Base-by-base conservation (phyloP, 2,888 invertebrate genomes). In the Clanis bilineata region DNA sequence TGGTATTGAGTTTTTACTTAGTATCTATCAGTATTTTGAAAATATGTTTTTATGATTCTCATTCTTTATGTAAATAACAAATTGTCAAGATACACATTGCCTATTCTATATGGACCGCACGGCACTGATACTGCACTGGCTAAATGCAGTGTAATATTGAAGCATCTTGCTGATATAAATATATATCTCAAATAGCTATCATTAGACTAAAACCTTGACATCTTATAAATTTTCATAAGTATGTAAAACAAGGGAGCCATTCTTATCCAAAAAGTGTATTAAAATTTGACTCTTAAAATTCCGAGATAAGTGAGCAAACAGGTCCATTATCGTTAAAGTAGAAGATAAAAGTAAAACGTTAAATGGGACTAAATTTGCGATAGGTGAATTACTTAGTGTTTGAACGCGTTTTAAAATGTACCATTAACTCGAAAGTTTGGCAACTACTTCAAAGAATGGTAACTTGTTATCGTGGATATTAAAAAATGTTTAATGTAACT, bases 261-360 rank as follows among this genome's bases (percentile, higher is more conserved):
- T 45, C 45, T 45, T 45, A 23, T 45, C 28, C 28, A 51, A 51
- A 51, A 51, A 25, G 7, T 10, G 15, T 51, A 51, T 51, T 51
- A 51, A 51, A 51, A 32, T 32, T 51, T 51, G 18, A 18, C 51
- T 32, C 28, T 32, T 18, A 51, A 51, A 51, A 32, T 51, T 51
- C 28, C 32, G 5, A 32, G 51, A 32, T 51, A 51, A 32, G 28
- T 32, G 28, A 32, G 10, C 28, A n/a, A 15, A 9, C 0, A 4
- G 18, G 10, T 3, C 51, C 51, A 51, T 51, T 51, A 51, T 51
- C 51, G 21, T 51, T 32, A 51, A 51, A 51, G 51, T 51, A 28
- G 7, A 7, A 51, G 18, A 51, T 51, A 51, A 51, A 51, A 51
- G 28, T 18, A 51, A 10, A 51, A 51, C 32, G 28, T 28, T 10